phyloP scores from a whole-genome alignment of 2,888 invertebrate species.

The Leptarthrus brevirostris region DNA sequence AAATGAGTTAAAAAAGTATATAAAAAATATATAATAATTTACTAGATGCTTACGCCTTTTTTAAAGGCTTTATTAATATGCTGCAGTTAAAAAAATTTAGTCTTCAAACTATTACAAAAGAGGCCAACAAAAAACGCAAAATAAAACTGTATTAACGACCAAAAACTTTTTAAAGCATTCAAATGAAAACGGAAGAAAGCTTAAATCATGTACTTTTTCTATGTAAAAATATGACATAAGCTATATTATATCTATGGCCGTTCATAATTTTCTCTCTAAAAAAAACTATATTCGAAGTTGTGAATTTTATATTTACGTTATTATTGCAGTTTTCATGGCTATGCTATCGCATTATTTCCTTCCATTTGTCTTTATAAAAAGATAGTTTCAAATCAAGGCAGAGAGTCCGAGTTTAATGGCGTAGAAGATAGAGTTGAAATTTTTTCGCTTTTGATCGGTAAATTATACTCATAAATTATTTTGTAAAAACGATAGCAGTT shows the following conservation, averaged over 20 bases:
- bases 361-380: background rate
- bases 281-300: too few relatives aligned
- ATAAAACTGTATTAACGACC: background rate
- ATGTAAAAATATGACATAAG: too few relatives aligned
- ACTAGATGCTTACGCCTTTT: background rate
- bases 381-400: background rate
- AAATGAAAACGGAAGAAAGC: background rate
- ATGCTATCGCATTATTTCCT: too few relatives aligned
- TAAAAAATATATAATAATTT: background rate
- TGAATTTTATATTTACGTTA: background rate
- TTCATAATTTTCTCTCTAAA: background rate
- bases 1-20: background rate
- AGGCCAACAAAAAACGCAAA: background rate
- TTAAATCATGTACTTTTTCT: background rate
- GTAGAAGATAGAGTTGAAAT: conserved; percentile 6
- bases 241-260: too few relatives aligned
- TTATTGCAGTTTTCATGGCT: too few relatives aligned
- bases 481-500: conserved; percentile 90
- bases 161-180: background rate
- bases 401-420: background rate
- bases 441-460: background rate
- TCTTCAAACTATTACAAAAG: background rate
- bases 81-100: background rate
- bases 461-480: conserved; percentile 73
- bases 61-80: background rate